phyloP scores from a whole-genome alignment of 2,888 invertebrate species.

The Aphodius sticticus region DNA sequence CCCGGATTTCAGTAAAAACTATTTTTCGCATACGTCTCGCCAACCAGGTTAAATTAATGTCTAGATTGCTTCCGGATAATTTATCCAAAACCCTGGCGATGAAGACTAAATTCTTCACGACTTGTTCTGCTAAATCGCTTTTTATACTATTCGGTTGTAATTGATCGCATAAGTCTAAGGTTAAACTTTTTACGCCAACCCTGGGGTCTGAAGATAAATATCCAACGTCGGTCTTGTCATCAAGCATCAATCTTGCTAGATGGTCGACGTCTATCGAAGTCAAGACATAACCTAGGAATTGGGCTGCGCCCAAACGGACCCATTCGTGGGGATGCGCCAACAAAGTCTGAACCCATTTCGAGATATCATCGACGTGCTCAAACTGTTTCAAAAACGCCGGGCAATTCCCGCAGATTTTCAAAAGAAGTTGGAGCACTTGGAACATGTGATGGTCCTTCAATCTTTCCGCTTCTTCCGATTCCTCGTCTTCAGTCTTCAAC shows the following conservation, averaged over 20 bases:
- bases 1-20: constrained; percentile 81
- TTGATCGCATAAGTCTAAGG: constrained; percentile 80
- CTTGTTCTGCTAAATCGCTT: constrained; percentile 78
- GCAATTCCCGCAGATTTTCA: constrained; percentile 73
- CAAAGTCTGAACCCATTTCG: constrained; percentile 73
- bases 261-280: constrained; percentile 69
- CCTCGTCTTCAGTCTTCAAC: constrained; percentile 40
- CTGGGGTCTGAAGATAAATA: constrained; percentile 69
- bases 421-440: constrained; percentile 75
- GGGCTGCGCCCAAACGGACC: constrained; percentile 82
- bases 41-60: constrained; percentile 77
- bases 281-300: constrained; percentile 78
- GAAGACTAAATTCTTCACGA: constrained; percentile 73
- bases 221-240: constrained; percentile 48
- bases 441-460: constrained; percentile 78
- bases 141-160: constrained; percentile 72
- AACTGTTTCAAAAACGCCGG: constrained; percentile 65
- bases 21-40: constrained; percentile 77
- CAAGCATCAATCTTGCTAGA: constrained; percentile 63
- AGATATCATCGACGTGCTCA: constrained; percentile 66
- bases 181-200: constrained; percentile 69
- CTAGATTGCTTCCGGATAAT: constrained; percentile 59
- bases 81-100: constrained; percentile 72
- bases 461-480: constrained; percentile 64
- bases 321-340: constrained; percentile 85